A percentile compares a stretch with the other conserved stretches of the same genome.
phyloP scores from a whole-genome alignment of 2,113 vertebrate genomes.

The Gobiocypris rarus region DNA sequence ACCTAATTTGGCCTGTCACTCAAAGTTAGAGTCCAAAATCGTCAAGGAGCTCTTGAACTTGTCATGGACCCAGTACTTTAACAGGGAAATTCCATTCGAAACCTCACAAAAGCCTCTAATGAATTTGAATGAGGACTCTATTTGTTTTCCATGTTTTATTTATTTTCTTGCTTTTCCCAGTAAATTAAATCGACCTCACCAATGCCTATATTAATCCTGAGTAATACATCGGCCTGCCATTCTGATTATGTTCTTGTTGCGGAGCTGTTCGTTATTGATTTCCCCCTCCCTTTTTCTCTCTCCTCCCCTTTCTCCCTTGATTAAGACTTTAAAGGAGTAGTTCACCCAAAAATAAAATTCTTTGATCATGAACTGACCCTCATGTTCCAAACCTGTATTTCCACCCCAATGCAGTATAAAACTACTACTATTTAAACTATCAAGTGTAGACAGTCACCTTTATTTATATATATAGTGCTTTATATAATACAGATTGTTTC shows the following conservation, averaged over 20 bases:
- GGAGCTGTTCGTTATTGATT: constrained; percentile 80
- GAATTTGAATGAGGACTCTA: constrained; percentile 81
- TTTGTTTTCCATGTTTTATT: constrained; percentile 82
- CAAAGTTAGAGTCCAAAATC: constrained; percentile 40
- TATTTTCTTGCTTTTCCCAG: constrained; percentile 77
- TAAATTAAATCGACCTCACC: constrained; percentile 79
- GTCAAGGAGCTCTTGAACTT: constrained; percentile 19
- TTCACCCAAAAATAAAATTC: background rate
- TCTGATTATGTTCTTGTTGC: constrained; percentile 79
- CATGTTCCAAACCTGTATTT: background rate
- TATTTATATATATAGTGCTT: too few relatives aligned
- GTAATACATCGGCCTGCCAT: constrained; percentile 78
- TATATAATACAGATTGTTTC: too few relatives aligned
- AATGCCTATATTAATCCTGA: constrained; percentile 77
- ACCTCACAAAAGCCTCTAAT: constrained; percentile 74
- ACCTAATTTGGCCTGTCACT: background rate
- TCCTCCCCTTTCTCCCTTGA: constrained; percentile 37
- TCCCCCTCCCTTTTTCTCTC: constrained; percentile 53
- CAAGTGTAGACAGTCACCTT: too few relatives aligned
- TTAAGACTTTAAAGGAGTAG: constrained; percentile 37
- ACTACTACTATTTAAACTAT: too few relatives aligned
- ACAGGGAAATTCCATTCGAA: constrained; percentile 69
- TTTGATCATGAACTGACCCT: background rate
- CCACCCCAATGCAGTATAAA: too few relatives aligned
- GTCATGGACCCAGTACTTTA: constrained; percentile 58